A percentile compares a stretch with the other conserved stretches of the same genome.
Conservation (phyloP, 2,113 vertebrate species). For the Pteropus alecto region DNA sequence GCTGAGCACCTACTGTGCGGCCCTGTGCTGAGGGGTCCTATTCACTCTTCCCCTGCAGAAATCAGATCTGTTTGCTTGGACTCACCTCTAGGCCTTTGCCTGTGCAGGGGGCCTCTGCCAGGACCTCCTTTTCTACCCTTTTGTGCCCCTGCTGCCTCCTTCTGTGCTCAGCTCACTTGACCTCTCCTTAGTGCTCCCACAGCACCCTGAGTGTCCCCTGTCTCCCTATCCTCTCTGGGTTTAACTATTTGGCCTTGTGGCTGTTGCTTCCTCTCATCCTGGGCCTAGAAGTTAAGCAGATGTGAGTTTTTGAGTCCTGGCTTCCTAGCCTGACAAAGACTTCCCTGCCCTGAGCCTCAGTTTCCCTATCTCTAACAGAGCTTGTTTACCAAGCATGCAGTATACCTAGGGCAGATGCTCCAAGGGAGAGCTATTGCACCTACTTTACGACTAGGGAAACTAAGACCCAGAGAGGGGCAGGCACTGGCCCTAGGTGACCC, state of each 20-base stretch:
- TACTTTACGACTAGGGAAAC: background rate
- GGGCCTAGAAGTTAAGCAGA: background rate
- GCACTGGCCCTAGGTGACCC: background rate
- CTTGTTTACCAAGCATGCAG: background rate
- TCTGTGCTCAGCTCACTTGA: background rate
- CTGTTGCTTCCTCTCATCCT: background rate
- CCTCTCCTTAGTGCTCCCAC: background rate
- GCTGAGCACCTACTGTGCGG: background rate
- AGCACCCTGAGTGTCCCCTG: background rate
- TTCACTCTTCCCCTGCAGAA: background rate
- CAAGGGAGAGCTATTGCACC: background rate
- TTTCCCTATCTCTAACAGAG: background rate
- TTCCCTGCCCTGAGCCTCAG: background rate
- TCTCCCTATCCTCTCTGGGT: background rate
- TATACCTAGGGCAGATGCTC: background rate
- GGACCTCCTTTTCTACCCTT: background rate
- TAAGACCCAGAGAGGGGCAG: background rate
- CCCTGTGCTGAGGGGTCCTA: background rate
- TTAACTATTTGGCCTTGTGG: background rate
- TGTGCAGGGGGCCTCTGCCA: background rate
- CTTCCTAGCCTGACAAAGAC: background rate
- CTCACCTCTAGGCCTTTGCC: background rate
- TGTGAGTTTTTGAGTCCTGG: background rate
- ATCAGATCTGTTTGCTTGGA: background rate
- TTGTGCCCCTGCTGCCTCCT: background rate